phyloP scores from a whole-genome alignment of 1,140 invertebrate species.

The Trichogramma pretiosum region DNA sequence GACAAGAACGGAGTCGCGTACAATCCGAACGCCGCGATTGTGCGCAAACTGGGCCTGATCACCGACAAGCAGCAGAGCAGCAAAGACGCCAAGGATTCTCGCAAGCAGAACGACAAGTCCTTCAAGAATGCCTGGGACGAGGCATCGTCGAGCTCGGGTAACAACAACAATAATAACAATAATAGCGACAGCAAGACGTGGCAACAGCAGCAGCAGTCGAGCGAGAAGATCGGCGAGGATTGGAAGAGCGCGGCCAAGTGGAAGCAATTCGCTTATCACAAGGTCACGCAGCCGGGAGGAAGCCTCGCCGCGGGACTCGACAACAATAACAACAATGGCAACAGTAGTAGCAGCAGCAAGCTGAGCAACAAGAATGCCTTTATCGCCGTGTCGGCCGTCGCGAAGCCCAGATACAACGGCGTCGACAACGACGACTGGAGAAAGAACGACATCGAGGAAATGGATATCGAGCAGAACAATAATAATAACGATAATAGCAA shows the following conservation, averaged over 20 bases:
- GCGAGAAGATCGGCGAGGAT: conserved; percentile 25
- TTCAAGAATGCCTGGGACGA: conserved; percentile 20
- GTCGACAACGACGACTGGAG: conserved; percentile 35
- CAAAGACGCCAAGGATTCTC: conserved; percentile 10
- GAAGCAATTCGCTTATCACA: conserved; percentile 40
- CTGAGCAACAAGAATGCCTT: conserved; percentile 32
- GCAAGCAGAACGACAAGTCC: conserved; percentile 10
- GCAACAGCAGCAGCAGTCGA: conserved; percentile 15
- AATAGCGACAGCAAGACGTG: too few relatives aligned
- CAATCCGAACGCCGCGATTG: conserved; percentile 36
- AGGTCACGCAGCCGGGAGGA: too few relatives aligned
- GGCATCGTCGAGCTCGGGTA: too few relatives aligned
- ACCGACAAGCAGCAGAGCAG: conserved; percentile 18
- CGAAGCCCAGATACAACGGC: conserved; percentile 30
- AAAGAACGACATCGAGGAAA: conserved; percentile 34
- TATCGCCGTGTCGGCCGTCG: conserved; percentile 36
- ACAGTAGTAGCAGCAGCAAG: too few relatives aligned
- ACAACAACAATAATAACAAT: conserved; percentile 24
- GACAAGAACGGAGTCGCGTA: conserved; percentile 38
- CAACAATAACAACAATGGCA: too few relatives aligned
- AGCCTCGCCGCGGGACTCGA: too few relatives aligned
- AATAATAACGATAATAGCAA: not conserved
- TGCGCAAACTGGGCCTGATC: conserved; percentile 32
- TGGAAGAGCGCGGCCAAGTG: conserved; percentile 31
- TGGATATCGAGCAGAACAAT: not conserved